Evolutionary conservation across 2,888 invertebrate species (phyloP), one percentile per base, ranked within the genome.

Genomic region (Gisinianus flammeolus): DNA sequence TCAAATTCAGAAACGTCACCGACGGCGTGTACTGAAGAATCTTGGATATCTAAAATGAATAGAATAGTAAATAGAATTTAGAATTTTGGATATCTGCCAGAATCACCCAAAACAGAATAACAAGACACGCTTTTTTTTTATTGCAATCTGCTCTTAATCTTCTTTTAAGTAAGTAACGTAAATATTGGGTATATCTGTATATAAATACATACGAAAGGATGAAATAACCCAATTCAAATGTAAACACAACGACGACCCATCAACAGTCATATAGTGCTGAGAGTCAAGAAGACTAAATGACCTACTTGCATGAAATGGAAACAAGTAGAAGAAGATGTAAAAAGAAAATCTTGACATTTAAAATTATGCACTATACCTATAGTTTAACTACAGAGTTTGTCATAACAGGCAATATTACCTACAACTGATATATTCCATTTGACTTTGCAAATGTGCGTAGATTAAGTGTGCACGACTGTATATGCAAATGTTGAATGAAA

Each of bases 1-100:
- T 96, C 84, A 97, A 88, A 87, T 97, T 97, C 71, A 97, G 91
- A 87, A 97, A 96, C 86, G 94, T 92, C 81, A 97, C 91, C 84
- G 92, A 91, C 33, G 96, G 96, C 90, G 96, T 94, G 86, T 94
- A 93, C 86, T 93, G 91, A 81, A 97, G 88, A 85, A 97, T 94
- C 80, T 92, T 92, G 86, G 96, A 93, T 30, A 97, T 92, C 93
- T 93, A 86, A 79, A 79, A 73, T 86, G 86, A 66, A 79, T 82
- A 81, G 72, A 64, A 79, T 67, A 72, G 70, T 66, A 58, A 16
- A 77, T 26, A 52, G 35, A 35, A 35, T 35, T 35, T 35, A 35
- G 35, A 12, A n/a, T 35, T 35, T 35, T 44, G 44, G 44, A 44
- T 44, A 44, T 44, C 44, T 44, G 44, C 22, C 58, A 58, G 24